Base-by-base conservation (phyloP, 2,113 vertebrate genomes). In the Paramormyrops kingsleyae region DNA sequence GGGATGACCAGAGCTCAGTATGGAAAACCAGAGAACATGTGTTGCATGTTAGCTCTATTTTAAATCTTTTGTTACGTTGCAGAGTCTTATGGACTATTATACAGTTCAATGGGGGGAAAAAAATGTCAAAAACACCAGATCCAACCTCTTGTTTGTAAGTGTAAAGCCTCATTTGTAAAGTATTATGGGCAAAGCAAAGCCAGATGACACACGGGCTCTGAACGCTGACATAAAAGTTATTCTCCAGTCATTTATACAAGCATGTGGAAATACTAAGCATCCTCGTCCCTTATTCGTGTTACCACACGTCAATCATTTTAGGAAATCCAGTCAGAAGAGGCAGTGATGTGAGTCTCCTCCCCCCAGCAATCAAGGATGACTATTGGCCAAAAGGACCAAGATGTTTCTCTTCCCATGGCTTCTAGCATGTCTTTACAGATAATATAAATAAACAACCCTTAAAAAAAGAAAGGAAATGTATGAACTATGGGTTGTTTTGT, bases 341-440 rank as follows among this genome's bases (percentile, higher is more conserved):
- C 39, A 39, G 83, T 17, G n/a, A 15, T 31, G 47, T 35, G 50
- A 56, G 4, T 6, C 49, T 87, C 47, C 49, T 35, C 31, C 85
- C 85, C 50, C 85, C 27, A 27, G 85, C 49, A 87, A 35, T 52
- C 24, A 31, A 35, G 85, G 10, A 39, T 4, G 47, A 21, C 17
- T 46, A 49, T 19, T 89, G 88, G 27, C 66, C 47, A 77, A 27
- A 89, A 74, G 90, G 90, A 91, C 89, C 89, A 83, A 84, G 62
- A 66, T 27, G 5, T 47, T 53, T 52, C 87, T 62, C 88, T 92
- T 92, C 88, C 92, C 90, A 89, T 91, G 92, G 90, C 89, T 90
- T 92, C 56, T 88, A 89, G 90, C 90, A 90, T 56, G 62, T 66
- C 31, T 87, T 85, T 56, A 74, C 47, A 90, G 88, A 46, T 39